Percentiles rank a stretch among this genome's conserved stretches.
Evolutionary conservation across 2,113 vertebrate genomes (phyloP).

Genomic region (Aphyosemion australe): DNA sequence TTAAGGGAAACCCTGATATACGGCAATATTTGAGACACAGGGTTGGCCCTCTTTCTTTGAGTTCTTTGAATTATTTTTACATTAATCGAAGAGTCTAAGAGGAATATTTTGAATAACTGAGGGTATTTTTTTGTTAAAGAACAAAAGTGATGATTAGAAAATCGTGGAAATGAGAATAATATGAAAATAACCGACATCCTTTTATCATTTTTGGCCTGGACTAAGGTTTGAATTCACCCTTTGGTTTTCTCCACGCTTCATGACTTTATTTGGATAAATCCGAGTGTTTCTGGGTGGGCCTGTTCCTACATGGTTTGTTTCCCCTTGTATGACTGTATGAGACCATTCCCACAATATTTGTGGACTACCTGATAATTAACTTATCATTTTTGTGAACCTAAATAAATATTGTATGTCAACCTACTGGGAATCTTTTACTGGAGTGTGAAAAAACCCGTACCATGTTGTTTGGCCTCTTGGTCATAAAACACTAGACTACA

Average conservation of each 20-base stretch:
- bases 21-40: conserved; percentile 74
- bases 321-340: conserved; percentile 83
- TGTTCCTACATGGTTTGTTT: conserved; percentile 81
- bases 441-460: not conserved
- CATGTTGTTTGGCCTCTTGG: not conserved
- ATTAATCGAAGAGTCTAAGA: conserved; percentile 39
- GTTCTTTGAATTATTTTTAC: conserved; percentile 52
- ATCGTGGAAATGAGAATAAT: conserved; percentile 50
- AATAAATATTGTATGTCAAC: conserved; percentile 88
- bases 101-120: conserved; percentile 66
- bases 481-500: too few relatives aligned
- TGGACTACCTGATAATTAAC: conserved; percentile 90
- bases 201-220: conserved; percentile 50
- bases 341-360: conserved; percentile 90
- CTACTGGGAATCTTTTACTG: conserved; percentile 40
- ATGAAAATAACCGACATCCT: conserved; percentile 47
- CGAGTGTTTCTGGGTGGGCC: conserved; percentile 75
- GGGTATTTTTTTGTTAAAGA: conserved; percentile 45
- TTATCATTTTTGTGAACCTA: conserved; percentile 90
- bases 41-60: conserved; percentile 54
- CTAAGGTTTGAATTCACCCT: conserved; percentile 61
- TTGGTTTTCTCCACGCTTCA: conserved; percentile 55
- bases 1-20: conserved; percentile 51
- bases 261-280: conserved; percentile 76
- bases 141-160: conserved; percentile 31